Evolutionary conservation across 2,888 invertebrate species (phyloP).

Genomic region (Tiliacea aurago): DNA sequence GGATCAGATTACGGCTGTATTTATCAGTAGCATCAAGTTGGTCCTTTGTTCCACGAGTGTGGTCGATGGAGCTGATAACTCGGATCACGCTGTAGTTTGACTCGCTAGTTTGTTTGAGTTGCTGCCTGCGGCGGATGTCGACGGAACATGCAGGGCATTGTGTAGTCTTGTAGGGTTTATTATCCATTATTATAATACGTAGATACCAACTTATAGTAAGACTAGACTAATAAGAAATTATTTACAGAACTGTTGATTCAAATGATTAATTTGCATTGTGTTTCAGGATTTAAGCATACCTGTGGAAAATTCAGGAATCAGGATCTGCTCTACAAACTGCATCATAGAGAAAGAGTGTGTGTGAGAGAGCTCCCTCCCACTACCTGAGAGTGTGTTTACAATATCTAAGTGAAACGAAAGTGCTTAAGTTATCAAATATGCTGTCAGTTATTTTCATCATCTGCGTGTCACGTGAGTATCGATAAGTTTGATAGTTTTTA

Average conservation of each 20-base stretch:
- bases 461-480: conserved; percentile 31
- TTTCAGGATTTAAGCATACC: conserved; percentile 18
- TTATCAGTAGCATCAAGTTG: conserved; percentile 32
- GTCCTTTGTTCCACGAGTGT: conserved; percentile 39
- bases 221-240: not conserved
- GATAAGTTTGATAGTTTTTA: not conserved
- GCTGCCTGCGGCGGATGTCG: conserved; percentile 37
- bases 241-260: not conserved
- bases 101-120: conserved; percentile 49
- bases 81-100: conserved; percentile 29
- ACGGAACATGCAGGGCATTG: not conserved
- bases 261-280: not conserved
- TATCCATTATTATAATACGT: not conserved
- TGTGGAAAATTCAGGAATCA: not conserved
- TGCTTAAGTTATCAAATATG: not conserved
- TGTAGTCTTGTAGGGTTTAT: not conserved
- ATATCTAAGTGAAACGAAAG: not conserved
- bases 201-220: not conserved
- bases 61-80: conserved; percentile 45
- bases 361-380: not conserved
- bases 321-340: not conserved
- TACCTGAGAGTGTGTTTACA: not conserved
- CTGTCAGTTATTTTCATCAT: not conserved
- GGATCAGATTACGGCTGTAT: conserved; percentile 17
- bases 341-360: not conserved